Conservation (phyloP, 2,113 vertebrate species). For the Myxocyprinus asiaticus region DNA sequence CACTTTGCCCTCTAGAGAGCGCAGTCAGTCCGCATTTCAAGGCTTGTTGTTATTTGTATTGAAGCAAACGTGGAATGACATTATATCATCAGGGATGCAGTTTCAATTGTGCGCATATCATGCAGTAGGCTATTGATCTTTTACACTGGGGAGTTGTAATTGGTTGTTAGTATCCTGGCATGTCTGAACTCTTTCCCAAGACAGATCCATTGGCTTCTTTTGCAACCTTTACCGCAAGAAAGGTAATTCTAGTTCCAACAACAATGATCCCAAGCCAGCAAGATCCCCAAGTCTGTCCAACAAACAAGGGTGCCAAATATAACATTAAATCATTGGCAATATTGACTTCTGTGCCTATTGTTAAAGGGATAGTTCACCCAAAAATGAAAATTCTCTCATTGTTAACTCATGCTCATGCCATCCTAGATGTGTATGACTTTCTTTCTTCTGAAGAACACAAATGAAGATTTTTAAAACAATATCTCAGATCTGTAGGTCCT, state of each 20-base stretch:
- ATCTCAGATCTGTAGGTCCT: too few species aligned
- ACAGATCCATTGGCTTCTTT: background rate
- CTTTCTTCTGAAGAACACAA: too few species aligned
- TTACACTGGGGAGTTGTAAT: background rate
- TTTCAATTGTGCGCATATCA: background rate
- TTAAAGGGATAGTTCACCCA: too few species aligned
- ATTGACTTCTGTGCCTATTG: too few species aligned
- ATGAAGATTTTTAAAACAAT: too few species aligned
- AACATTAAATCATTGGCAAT: too few species aligned
- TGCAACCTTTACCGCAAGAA: background rate
- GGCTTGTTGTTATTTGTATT: background rate
- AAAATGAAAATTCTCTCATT: too few species aligned
- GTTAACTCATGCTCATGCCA: too few species aligned
- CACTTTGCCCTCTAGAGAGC: conserved; percentile 52
- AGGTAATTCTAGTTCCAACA: background rate
- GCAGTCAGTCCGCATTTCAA: conserved; percentile 49
- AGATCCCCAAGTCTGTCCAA: too few species aligned
- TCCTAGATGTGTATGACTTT: too few species aligned
- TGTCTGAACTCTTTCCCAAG: background rate
- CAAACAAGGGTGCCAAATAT: too few species aligned
- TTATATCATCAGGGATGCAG: background rate
- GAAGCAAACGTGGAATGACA: background rate
- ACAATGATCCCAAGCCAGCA: background rate
- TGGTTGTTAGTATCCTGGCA: background rate
- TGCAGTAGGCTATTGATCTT: background rate